phyloP scores from a whole-genome alignment of 2,888 invertebrate species.

The Spilarctia lutea region DNA sequence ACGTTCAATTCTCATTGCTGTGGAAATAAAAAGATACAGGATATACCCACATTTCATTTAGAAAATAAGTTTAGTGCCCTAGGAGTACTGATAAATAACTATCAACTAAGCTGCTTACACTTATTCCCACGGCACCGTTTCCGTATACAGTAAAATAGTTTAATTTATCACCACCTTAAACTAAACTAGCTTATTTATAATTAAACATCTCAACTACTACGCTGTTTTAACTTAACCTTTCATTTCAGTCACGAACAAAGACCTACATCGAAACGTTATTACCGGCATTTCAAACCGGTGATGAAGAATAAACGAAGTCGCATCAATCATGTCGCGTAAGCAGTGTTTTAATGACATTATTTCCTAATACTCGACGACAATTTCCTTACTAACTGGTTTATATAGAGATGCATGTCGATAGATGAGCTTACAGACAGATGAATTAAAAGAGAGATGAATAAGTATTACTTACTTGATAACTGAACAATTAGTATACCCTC shows the following conservation, averaged over 20 bases:
- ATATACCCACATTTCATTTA: background rate
- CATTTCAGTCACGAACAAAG: conserved; percentile 14
- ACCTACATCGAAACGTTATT: conserved; percentile 44
- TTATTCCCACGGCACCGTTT: background rate
- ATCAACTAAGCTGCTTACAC: background rate
- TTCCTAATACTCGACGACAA: conserved; percentile 73
- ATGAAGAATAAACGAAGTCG: conserved; percentile 64
- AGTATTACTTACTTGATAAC: background rate
- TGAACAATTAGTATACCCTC: too few relatives aligned
- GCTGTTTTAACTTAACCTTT: background rate
- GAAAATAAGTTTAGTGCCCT: background rate
- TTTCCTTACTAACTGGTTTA: conserved; percentile 60
- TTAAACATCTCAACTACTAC: background rate
- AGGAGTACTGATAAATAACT: background rate
- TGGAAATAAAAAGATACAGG: background rate
- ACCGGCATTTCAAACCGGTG: conserved; percentile 47
- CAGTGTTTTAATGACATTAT: conserved; percentile 79
- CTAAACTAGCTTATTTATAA: background rate
- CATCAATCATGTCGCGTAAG: conserved; percentile 71
- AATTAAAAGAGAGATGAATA: conserved; percentile 45
- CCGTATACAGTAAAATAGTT: background rate
- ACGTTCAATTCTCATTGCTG: background rate
- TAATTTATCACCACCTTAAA: background rate
- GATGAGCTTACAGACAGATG: conserved; percentile 33
- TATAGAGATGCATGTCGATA: conserved; percentile 46